phyloP scores from a whole-genome alignment of 2,113 vertebrate genomes.

The Lichenostomus cassidix region DNA sequence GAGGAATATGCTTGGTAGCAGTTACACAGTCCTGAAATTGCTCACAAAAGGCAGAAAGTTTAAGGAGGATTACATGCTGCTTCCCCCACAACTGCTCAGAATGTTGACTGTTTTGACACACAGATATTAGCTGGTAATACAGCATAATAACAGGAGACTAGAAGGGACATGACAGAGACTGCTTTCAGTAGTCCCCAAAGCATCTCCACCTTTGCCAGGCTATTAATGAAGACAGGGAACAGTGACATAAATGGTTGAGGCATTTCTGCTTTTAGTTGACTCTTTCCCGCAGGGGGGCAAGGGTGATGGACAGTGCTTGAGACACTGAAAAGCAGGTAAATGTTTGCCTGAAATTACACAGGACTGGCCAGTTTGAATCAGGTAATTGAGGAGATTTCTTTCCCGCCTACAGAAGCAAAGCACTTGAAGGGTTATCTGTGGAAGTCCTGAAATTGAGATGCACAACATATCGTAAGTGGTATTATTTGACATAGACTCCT shows the following conservation, averaged over 20 bases:
- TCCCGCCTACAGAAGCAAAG: neutral
- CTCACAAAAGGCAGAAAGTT: neutral
- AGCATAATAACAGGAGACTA: neutral
- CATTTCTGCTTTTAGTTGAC: neutral
- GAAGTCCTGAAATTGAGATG: neutral
- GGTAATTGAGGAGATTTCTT: neutral
- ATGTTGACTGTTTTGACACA: neutral
- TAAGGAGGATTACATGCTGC: neutral
- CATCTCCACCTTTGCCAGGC: neutral
- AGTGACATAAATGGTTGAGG: neutral
- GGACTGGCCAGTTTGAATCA: neutral
- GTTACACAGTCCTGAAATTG: neutral
- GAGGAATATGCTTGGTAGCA: neutral
- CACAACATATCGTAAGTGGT: accelerated
- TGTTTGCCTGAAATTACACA: neutral
- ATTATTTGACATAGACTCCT: neutral
- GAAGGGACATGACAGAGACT: neutral
- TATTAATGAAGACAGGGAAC: neutral
- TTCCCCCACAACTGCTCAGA: neutral
- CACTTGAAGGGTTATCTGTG: neutral
- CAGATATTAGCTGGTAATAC: neutral
- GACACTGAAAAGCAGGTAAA: neutral
- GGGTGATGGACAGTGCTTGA: neutral
- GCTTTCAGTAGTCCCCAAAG: neutral
- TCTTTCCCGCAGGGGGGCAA: accelerated